These are phyloP conservation scores for Hapalemur alaotrensis DNA, from an alignment of 2,797 vertebrate genomes.

Conservation along the genomic window DNA sequence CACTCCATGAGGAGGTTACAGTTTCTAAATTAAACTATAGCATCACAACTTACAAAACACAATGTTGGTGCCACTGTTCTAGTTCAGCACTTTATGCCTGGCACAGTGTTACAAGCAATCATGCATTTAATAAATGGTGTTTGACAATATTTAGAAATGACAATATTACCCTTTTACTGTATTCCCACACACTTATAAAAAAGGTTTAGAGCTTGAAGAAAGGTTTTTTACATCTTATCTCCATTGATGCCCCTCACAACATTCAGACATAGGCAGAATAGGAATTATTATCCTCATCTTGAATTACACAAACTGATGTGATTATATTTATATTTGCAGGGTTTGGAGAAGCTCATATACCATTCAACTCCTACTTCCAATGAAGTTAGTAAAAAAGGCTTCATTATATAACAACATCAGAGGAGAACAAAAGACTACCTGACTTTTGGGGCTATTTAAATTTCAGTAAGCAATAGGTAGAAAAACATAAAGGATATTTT, in stretches of 20 bases:
- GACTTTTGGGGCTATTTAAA: neutral
- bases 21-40: neutral
- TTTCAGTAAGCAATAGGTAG: neutral
- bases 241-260: neutral
- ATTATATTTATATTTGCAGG: neutral
- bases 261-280: neutral
- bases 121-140: neutral
- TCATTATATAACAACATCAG: neutral
- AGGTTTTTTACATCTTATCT: neutral
- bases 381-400: neutral
- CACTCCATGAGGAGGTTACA: neutral
- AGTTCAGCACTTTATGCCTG: neutral
- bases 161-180: neutral
- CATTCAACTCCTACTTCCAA: neutral
- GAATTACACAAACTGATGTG: neutral
- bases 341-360: neutral
- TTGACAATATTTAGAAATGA: constrained; percentile 11
- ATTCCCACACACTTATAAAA: neutral
- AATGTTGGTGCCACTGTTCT: neutral
- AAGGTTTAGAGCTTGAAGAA: neutral
- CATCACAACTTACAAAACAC: neutral
- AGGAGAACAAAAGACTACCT: neutral
- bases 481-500: neutral
- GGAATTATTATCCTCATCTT: neutral
- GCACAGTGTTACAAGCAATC: neutral